Evolutionary conservation across 2,888 invertebrate species (phyloP).

Genomic region (Troides aeacus): DNA sequence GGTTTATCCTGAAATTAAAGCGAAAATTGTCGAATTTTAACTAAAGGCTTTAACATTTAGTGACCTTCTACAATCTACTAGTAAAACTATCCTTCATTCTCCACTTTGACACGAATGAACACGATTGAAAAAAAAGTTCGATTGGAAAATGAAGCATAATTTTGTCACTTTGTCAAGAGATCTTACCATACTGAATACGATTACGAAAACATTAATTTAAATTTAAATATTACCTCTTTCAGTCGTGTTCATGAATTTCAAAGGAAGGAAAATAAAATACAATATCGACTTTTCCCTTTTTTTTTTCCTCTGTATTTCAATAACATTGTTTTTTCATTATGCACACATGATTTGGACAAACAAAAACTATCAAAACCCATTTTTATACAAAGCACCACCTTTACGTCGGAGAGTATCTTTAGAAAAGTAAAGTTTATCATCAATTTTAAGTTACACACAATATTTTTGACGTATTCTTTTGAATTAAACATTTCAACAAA

Average conservation of each 20-base stretch:
- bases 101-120: constrained; percentile 66
- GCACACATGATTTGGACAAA: constrained; percentile 24
- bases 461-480: constrained; percentile 18
- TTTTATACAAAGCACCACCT: constrained; percentile 49
- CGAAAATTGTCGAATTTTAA: not conserved
- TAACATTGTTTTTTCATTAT: constrained; percentile 5
- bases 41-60: not conserved
- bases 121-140: constrained; percentile 39
- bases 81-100: constrained; percentile 63
- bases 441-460: not conserved
- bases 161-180: constrained; percentile 7
- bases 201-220: constrained; percentile 24
- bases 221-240: constrained; percentile 50
- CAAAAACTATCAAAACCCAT: not conserved
- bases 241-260: constrained; percentile 62
- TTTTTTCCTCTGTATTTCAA: constrained; percentile 24
- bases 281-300: constrained; percentile 6
- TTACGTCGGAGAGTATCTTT: constrained; percentile 10
- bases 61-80: not conserved
- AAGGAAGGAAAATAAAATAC: constrained; percentile 28
- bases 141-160: constrained; percentile 65
- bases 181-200: constrained; percentile 13
- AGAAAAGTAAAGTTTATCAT: not conserved
- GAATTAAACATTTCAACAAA: constrained; percentile 7
- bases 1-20: constrained; percentile 51